Evolutionary conservation across 2,113 vertebrate species (phyloP).

Genomic region (Sphyrna mokarran): DNA sequence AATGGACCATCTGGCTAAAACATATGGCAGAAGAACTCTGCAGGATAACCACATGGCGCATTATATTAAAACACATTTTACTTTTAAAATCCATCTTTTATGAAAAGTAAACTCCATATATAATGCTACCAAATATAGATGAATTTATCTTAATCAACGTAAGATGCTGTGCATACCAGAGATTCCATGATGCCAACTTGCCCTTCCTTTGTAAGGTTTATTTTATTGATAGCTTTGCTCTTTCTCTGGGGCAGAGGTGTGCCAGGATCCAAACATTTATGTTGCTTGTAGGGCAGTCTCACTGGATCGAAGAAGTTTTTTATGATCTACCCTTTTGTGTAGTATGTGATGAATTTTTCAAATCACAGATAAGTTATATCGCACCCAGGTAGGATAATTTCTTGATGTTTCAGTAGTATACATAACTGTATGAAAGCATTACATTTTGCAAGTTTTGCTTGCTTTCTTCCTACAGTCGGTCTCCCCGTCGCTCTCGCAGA

Average conservation of each 20-base stretch:
- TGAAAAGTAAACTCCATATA: not conserved
- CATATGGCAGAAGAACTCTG: not conserved
- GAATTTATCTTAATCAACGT: not conserved
- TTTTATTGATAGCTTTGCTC: no score
- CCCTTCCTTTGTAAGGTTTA: not conserved
- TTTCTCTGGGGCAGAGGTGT: not conserved
- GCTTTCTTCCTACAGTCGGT: slow-evolving; percentile 31
- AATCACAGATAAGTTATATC: not conserved
- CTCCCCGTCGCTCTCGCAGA: slow-evolving; percentile 50
- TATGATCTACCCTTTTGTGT: not conserved
- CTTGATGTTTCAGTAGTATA: not conserved
- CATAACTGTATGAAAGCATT: not conserved
- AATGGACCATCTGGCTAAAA: not conserved
- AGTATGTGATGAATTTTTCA: not conserved
- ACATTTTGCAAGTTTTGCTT: not conserved
- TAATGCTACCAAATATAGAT: not conserved
- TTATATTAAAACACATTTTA: not conserved
- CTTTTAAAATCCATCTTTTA: not conserved
- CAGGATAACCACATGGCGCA: not conserved
- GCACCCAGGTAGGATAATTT: not conserved
- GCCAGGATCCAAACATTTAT: not conserved
- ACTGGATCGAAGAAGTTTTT: not conserved
- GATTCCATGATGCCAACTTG: not conserved
- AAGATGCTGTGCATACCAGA: not conserved
- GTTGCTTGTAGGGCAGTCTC: no score